Conservation (phyloP, 2,797 vertebrate genomes). For the Selene dorsalis region DNA sequence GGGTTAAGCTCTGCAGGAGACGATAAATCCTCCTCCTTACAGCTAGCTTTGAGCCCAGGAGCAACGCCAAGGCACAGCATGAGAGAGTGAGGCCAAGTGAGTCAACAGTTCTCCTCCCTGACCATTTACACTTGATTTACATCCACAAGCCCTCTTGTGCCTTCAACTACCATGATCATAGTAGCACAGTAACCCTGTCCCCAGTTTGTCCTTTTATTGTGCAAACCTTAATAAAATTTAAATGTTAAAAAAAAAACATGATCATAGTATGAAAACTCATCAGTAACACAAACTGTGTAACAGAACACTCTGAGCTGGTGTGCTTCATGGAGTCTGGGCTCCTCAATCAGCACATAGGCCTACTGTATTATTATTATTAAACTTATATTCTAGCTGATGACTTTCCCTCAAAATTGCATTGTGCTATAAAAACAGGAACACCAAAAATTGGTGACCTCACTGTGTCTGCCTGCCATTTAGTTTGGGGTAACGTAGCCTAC, state of each 20-base stretch:
- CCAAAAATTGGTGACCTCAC: too few species aligned
- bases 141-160: constrained; percentile 25
- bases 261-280: background rate
- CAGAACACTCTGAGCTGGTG: background rate
- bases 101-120: constrained; percentile 62
- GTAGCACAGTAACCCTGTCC: too few species aligned
- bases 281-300: constrained; percentile 33
- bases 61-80: constrained; percentile 70
- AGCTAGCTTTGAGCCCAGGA: constrained; percentile 55
- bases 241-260: too few species aligned
- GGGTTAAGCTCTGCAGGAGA: constrained; percentile 50
- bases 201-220: too few species aligned
- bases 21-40: constrained; percentile 66
- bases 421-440: background rate
- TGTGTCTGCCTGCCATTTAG: too few species aligned
- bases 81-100: constrained; percentile 61
- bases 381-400: background rate
- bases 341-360: background rate
- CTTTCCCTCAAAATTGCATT: background rate
- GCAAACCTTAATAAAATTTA: too few species aligned
- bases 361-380: background rate
- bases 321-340: constrained; percentile 10
- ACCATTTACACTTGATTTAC: constrained; percentile 42
- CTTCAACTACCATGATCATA: background rate
- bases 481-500: too few species aligned